These are phyloP conservation scores for Hyla sarda DNA, from an alignment of 2,113 vertebrate genomes.

Conservation along the genomic window DNA sequence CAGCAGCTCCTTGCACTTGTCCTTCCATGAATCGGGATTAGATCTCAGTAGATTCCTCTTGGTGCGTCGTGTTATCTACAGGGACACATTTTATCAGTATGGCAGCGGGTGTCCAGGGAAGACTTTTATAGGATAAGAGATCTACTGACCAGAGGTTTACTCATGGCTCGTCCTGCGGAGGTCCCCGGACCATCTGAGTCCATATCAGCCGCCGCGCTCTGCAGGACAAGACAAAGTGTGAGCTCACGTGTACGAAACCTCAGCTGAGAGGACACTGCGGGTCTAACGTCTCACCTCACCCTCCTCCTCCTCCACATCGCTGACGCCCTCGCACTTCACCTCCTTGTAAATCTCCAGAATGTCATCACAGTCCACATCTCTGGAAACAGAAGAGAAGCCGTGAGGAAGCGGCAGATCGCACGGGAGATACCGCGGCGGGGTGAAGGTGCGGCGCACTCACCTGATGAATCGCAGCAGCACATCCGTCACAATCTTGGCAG, in stretches of 20 bases:
- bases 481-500: conserved; percentile 96
- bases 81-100: background rate
- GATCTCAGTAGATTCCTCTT: conserved; percentile 71
- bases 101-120: rapidly evolving
- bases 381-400: conserved; percentile 66
- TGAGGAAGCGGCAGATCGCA: background rate
- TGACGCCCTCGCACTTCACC: conserved; percentile 86
- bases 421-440: background rate
- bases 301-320: conserved; percentile 84
- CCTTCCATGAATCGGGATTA: conserved; percentile 82
- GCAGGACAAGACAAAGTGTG: conserved; percentile 3
- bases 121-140: background rate
- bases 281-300: conserved; percentile 71
- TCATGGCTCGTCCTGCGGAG: conserved; percentile 87
- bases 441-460: conserved; percentile 68
- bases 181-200: conserved; percentile 96
- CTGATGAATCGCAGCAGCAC: conserved; percentile 92
- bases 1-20: conserved; percentile 87
- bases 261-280: background rate
- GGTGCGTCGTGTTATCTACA: conserved; percentile 71
- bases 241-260: background rate
- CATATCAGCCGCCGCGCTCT: conserved; percentile 84
- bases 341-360: conserved; percentile 89
- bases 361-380: conserved; percentile 93
- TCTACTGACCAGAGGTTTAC: conserved; percentile 60